A percentile compares a stretch with the other conserved stretches of the same genome.
Evolutionary conservation across 2,888 invertebrate species (phyloP).

Genomic region (Phengaris arion): DNA sequence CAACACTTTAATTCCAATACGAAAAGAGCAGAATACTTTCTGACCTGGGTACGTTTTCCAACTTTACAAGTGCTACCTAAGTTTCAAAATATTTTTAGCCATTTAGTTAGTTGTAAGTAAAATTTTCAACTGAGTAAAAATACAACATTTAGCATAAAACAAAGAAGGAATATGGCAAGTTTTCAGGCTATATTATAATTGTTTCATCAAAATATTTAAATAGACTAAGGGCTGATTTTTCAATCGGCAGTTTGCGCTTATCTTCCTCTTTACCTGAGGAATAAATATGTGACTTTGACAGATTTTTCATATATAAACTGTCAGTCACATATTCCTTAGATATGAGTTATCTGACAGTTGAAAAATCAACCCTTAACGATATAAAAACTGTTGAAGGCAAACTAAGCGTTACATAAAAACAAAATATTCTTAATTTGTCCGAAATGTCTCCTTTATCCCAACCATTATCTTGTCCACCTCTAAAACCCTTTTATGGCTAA

Average conservation of each 20-base stretch:
- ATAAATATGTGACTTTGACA: no score
- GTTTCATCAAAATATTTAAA: not conserved
- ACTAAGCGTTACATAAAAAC: not conserved
- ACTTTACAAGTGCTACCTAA: no score
- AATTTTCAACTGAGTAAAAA: not conserved
- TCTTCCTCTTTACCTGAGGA: no score
- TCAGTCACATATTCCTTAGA: no score
- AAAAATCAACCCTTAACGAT: not conserved
- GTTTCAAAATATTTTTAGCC: no score
- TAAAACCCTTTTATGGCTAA: not conserved
- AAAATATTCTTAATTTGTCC: not conserved
- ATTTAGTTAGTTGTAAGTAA: not conserved
- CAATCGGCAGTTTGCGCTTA: no score
- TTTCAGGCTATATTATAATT: not conserved
- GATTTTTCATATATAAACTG: no score
- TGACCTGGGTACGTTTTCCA: no score
- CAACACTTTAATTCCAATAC: no score
- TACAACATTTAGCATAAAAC: not conserved
- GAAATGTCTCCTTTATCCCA: not conserved
- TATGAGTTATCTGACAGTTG: no score
- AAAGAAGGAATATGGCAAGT: conserved; percentile 6
- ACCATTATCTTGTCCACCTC: not conserved
- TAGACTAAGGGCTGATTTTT: no score
- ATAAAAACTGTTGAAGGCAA: not conserved
- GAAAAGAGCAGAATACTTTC: no score